Conservation (phyloP, 2,113 vertebrate species). For the Gobiocypris rarus region DNA sequence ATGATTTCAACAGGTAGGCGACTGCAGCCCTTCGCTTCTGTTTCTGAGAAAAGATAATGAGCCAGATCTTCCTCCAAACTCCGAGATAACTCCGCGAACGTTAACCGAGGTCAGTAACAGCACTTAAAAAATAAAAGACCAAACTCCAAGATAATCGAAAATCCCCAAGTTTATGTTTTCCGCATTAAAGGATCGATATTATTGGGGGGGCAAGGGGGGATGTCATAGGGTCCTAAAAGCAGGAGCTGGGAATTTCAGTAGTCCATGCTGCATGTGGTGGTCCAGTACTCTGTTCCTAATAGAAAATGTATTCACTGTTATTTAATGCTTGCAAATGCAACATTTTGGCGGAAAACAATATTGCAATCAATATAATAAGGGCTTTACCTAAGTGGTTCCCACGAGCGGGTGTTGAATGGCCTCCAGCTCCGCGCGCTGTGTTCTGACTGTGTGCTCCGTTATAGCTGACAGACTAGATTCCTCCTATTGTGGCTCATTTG, state of each 20-base stretch:
- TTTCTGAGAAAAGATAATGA: background rate
- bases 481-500: constrained; percentile 67
- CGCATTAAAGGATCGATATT: background rate
- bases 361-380: background rate
- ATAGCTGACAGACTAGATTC: constrained; percentile 36
- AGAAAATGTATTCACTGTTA: background rate
- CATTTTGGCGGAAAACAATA: too few relatives aligned
- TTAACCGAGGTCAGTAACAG: background rate
- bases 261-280: constrained; percentile 22
- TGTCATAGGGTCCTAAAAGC: background rate
- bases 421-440: constrained; percentile 8
- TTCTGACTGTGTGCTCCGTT: constrained; percentile 8
- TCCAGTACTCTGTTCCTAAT: constrained; percentile 21
- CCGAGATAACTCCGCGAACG: background rate
- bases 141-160: background rate
- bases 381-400: constrained; percentile 46
- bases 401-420: constrained; percentile 27
- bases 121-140: background rate
- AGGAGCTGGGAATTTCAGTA: constrained; percentile 30
- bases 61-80: constrained; percentile 1
- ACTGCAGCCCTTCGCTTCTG: background rate
- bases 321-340: background rate
- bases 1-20: constrained; percentile 52
- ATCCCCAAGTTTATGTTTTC: background rate
- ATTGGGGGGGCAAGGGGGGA: too few relatives aligned